Base-by-base conservation (phyloP, 1,140 invertebrate genomes). In the Lasioglossum baleicum region DNA sequence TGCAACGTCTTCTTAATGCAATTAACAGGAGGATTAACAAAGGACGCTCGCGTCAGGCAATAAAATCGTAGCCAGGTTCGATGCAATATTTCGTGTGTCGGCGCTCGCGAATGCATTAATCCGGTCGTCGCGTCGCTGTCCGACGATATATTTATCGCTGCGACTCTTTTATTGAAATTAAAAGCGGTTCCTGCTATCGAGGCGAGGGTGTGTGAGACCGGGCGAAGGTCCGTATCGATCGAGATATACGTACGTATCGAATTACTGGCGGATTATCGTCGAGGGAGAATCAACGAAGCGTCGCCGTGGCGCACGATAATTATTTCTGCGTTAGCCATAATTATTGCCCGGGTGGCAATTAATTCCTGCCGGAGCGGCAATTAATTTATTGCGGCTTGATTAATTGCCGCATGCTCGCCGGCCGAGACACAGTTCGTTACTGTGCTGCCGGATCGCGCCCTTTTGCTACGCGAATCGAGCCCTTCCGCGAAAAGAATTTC, bases 311-410 rank as follows among this genome's bases (percentile, higher is more conserved):
- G 75, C 63, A 83, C 85, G 79, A 76, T 87, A 86, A 86, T 86
- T 87, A 87, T 84, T 86, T 87, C 82, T 84, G 75, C 85, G 80
- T 84, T 87, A 78, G 82, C 85, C 82, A 84, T 86, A 86, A 86
- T 86, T 82, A 86, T 86, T 83, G 79, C 71, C 72, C 51, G 82
- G 71, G 69, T 83, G 85, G 85, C 83, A 85, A 86, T 86, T 87
- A 87, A 87, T 87, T 87, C 65, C 56, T 86, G 84, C 77, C 81
- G 35, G 75, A 58, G 75, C 78, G 68, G 79, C 85, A 81, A 87
- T 86, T 87, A 87, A 86, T 84, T 87, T 84, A 87, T 86, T 74
- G 86, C 71, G 64, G 75, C 69, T 87, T 87, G 86, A 87, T 87
- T 87, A 87, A 87, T 87, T 77, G 74, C 81, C 84, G 75, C 84